Evolutionary conservation across 2,888 invertebrate species (phyloP).

Genomic region (Clusia tigrina): DNA sequence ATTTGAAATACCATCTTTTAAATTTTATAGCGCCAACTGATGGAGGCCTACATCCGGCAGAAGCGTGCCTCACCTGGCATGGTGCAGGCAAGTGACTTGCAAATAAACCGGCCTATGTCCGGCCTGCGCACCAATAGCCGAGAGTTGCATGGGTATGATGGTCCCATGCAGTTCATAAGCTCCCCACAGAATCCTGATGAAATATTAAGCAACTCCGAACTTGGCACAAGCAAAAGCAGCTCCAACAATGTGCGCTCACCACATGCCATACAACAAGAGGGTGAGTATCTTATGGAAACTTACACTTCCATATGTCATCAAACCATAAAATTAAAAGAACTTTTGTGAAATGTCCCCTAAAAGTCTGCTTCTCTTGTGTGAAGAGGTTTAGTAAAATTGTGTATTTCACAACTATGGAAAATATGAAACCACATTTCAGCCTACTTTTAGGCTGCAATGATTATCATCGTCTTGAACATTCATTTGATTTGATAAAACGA

Average conservation of each 20-base stretch:
- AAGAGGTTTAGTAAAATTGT: too few species aligned
- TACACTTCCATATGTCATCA: constrained; percentile 13
- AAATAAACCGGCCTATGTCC: constrained; percentile 75
- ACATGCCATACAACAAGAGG: constrained; percentile 53
- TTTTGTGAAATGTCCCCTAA: too few species aligned
- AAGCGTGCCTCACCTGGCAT: constrained; percentile 85
- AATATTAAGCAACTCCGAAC: constrained; percentile 64
- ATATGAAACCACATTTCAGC: too few species aligned
- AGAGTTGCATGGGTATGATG: constrained; percentile 73
- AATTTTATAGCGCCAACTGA: constrained; percentile 80
- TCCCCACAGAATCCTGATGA: constrained; percentile 83
- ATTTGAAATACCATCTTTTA: too few species aligned
- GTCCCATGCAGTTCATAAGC: constrained; percentile 86
- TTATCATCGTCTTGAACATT: too few species aligned
- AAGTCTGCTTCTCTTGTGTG: too few species aligned
- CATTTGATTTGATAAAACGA: too few species aligned
- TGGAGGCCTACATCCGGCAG: constrained; percentile 89
- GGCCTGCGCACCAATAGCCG: constrained; percentile 74
- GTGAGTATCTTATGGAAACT: too few species aligned
- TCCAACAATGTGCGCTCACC: constrained; percentile 44
- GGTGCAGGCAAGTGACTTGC: constrained; percentile 85
- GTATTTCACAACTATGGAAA: too few species aligned
- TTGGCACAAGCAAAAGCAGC: constrained; percentile 40
- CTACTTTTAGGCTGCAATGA: too few species aligned
- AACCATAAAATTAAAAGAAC: too few species aligned